Evolutionary conservation across 2,113 vertebrate species (phyloP).

Genomic region (Eurystomus gularis): DNA sequence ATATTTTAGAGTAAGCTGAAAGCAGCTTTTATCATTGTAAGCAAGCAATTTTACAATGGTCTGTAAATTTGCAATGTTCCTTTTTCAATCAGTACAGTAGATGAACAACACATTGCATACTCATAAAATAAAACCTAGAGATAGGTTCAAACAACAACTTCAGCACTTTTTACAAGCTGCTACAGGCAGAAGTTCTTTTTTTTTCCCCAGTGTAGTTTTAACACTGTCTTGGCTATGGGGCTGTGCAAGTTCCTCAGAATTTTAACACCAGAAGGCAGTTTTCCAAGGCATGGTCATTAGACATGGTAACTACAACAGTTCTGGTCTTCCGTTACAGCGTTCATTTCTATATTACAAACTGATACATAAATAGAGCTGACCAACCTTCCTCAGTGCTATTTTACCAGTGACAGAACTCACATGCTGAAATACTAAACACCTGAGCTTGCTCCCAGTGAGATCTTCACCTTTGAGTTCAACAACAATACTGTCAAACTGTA

Average conservation of each 20-base stretch:
- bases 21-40: conserved; percentile 27
- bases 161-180: conserved; percentile 16
- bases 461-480: conserved; percentile 5
- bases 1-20: conserved; percentile 5
- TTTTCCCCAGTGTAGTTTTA: neutral
- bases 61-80: conserved; percentile 38
- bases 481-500: neutral
- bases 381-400: neutral
- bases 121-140: conserved; percentile 45
- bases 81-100: conserved; percentile 47
- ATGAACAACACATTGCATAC: conserved; percentile 26
- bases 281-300: neutral
- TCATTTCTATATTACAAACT: neutral
- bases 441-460: neutral
- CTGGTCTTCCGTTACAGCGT: neutral
- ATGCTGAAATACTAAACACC: conserved; percentile 8
- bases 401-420: neutral
- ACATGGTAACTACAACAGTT: neutral
- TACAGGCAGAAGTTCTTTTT: neutral
- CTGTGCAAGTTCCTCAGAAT: neutral
- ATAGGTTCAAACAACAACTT: conserved; percentile 4
- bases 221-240: neutral
- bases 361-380: neutral
- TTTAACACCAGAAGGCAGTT: neutral
- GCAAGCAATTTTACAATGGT: conserved; percentile 48